Conservation (phyloP, 2,888 invertebrate species). For the Macrophya annulata region DNA sequence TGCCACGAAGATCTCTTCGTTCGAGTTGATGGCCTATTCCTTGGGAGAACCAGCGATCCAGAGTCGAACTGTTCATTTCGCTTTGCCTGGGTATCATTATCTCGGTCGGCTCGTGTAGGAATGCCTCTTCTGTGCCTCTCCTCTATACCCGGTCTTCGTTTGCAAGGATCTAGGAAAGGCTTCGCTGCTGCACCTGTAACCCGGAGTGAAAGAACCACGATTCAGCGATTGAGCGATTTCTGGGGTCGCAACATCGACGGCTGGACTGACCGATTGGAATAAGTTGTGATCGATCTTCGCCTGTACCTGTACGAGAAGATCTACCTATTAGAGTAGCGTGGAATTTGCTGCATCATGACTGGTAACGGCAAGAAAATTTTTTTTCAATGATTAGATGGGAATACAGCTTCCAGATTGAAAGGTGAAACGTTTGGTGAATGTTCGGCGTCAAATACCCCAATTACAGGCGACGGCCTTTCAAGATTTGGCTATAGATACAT, state of each 20-base stretch:
- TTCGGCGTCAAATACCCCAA: slow-evolving; percentile 44
- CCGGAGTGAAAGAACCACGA: slow-evolving; percentile 47
- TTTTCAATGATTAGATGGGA: slow-evolving; percentile 37
- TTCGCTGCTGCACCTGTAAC: slow-evolving; percentile 53
- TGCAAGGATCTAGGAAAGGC: slow-evolving; percentile 44
- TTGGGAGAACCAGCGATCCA: slow-evolving; percentile 57
- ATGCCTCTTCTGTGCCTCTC: slow-evolving; percentile 62
- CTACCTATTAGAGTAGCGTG: slow-evolving; percentile 44
- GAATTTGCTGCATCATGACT: slow-evolving; percentile 61
- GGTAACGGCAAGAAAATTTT: slow-evolving; percentile 18
- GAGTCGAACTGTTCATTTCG: slow-evolving; percentile 60
- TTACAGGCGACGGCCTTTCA: slow-evolving; percentile 39
- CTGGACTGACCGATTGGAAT: slow-evolving; percentile 38
- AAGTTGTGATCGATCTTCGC: slow-evolving; percentile 47
- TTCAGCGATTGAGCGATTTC: slow-evolving; percentile 51
- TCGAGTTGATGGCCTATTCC: slow-evolving; percentile 63
- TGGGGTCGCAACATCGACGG: slow-evolving; percentile 45
- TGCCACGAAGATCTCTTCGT: slow-evolving; percentile 71
- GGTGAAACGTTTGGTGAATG: slow-evolving; percentile 43
- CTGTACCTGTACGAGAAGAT: slow-evolving; percentile 25
- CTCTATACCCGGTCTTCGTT: slow-evolving; percentile 31
- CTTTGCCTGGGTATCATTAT: slow-evolving; percentile 71
- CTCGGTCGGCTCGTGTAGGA: slow-evolving; percentile 69
- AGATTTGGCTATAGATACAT: slow-evolving; percentile 34
- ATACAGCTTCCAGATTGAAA: slow-evolving; percentile 33